Base-by-base conservation (phyloP, 1,140 invertebrate species). In the Brachionus calyciflorus region DNA sequence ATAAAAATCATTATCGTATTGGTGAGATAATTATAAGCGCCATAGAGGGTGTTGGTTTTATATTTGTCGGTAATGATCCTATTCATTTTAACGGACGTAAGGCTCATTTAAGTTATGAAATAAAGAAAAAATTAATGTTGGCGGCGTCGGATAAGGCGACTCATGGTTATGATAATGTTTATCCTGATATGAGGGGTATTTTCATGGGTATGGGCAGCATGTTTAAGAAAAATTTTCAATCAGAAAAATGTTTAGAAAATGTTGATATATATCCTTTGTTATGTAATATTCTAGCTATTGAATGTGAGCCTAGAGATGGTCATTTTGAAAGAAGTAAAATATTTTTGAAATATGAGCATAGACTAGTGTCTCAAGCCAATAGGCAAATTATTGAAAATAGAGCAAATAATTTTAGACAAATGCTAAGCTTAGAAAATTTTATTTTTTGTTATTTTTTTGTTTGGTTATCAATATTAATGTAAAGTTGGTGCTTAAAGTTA, bases 121-220 rank as follows among this genome's bases (percentile, higher is more conserved):
- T 51, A 26, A 73, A 73, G 19, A 49, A 55, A 17, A 49, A 41
- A 9, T n/a, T 73, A 6, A 14, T 53, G 37, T 12, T 73, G n/a
- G 51, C 46, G 7, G 51, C 69, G 0, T 21, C 69, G 10, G 51
- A 55, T 30, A 73, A 73, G 6, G 69, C 69, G 3, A 30, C 28
- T 1, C 46, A 73, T 73, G 69, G 69, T 19, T 73, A 73, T 24
- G 69, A 73, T 30, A 73, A 55, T 73, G 30, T 49, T 7, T 73
- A 51, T 49, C 69, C 69, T 21, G 30, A 49, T 24, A 73, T 73
- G 69, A 73, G 40, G 51, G 69, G 26, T 21, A 55, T 73, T 51
- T 73, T 73, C 30, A 51, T 73, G 46, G 69, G 46, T 14, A 21
- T 24, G n/a, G 69, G 69, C 24, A 46, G 46, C 17, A 73, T 73